Base-by-base conservation (phyloP, 2,113 vertebrate genomes). In the Prionailurus bengalensis region DNA sequence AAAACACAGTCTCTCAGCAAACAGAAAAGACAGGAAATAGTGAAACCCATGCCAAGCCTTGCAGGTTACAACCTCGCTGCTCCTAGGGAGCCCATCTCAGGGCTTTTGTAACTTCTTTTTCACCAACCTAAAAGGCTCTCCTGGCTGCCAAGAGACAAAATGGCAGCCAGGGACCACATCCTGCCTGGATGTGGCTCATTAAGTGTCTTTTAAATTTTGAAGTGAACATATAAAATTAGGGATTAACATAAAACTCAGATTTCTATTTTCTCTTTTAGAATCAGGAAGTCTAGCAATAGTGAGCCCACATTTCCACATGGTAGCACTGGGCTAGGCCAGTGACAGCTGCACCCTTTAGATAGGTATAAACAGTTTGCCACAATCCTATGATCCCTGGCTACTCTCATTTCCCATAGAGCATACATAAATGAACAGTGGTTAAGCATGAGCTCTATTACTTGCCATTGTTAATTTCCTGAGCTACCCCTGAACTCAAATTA, bases 241-340 rank as follows among this genome's bases (percentile, higher is more conserved):
- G 7, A 78, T 79, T 23, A 79, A 84, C 63, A 48, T 70, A 89
- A 89, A 92, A 95, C n/a, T 83, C 48, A 42, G 25, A 82, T 94
- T 83, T 82, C 58, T 89, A 39, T 58, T 89, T 95, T 79, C 31
- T 55, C 79, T 45, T 61, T 89, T 79, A 89, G 89, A 71, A 66
- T 73, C 53, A 73, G 36, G 23, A 42, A 23, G 23, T 74, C 71
- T 42, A 74, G 21, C 78, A 71, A 89, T 27, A 71, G 29, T 84
- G 55, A 61, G 51, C 19, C 84, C 51, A 89, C 23, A 39, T 84
- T 42, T 87, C 42, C 29, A 83, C n/a, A n/a, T 36, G 31, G 36
- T 73, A 76, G 76, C 29, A 53, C 17, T 25, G 45, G 53, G 65
- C 23, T 71, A 71, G 4, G 53, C 42, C 61, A 73, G 23, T 23